Base-by-base conservation (phyloP, 1,140 invertebrate genomes). In the Achroia grisella region DNA sequence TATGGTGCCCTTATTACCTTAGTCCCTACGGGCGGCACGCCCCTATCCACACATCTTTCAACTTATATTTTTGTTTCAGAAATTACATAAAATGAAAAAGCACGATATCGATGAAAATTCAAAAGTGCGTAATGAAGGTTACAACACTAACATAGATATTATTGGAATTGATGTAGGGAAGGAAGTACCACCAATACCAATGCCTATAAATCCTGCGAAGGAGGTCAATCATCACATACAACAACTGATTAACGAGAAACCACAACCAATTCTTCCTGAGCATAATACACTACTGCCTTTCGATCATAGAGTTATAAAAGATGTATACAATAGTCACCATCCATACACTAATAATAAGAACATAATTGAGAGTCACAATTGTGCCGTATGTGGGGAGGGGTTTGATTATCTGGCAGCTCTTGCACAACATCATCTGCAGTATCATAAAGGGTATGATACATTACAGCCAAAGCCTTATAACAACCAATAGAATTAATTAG, bases 51-150 rank as follows among this genome's bases (percentile, higher is more conserved):
- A 30, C 14, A 10, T 10, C 29, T 31, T 10, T 31, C 39, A 1
- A 15, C 10, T 33, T 40, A 3, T 31, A 23, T 42, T 44, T 14
- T 51, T 34, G 10, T 83, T 84, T 31, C 76, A 84, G 80, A 80
- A 77, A 67, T 39, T 72, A 40, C 80, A 84, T 44, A 80, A 78
- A 52, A 28, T 62, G 12, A 72, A 72, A 44, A 83, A 83, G 39
- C 76, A 81, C 48, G 58, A 74, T 52, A 46, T 60, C 2, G 11
- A 42, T 1, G 52, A 69, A 10, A 54, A 45, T 12, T 11, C 47
- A 11, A 69, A 74, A 45, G 28, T 44, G 10, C 66, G 64, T 49
- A 70, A 61, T 35, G 64, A 78, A 29, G 44, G 32, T 8, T 71
- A 64, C 39, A 73, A 65, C 41, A 66, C 44, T 10, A 74, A 70